Conservation (phyloP, 2,113 vertebrate species). For the Prunella himalayana region DNA sequence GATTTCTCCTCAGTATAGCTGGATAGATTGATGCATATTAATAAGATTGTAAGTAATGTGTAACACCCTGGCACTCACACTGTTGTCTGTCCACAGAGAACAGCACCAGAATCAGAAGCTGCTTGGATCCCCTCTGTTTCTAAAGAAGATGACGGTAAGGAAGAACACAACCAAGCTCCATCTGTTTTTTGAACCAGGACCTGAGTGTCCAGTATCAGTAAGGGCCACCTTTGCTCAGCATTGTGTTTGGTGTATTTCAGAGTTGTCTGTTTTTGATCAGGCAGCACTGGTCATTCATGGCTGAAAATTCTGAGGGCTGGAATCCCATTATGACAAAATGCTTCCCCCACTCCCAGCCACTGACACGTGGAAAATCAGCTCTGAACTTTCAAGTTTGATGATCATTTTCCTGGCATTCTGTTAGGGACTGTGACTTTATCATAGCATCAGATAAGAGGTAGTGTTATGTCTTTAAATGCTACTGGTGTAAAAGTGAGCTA, state of each 20-base stretch:
- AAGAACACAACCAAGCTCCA: conserved; percentile 80
- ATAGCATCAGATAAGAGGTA: neutral
- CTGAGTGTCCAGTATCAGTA: conserved; percentile 93
- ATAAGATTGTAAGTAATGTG: neutral
- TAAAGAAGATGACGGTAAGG: conserved; percentile 69
- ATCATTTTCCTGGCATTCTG: neutral
- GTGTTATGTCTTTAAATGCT: neutral
- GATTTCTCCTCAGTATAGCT: neutral
- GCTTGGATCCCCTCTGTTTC: conserved; percentile 87
- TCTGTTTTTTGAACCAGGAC: conserved; percentile 88
- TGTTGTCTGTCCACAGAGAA: conserved; percentile 69
- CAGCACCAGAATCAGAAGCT: conserved; percentile 87
- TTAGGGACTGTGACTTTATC: neutral
- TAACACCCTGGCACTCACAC: neutral
- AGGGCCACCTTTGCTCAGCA: conserved; percentile 26
- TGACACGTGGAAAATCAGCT: neutral
- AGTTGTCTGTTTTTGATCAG: neutral
- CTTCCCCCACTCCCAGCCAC: neutral
- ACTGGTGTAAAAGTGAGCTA: rapidly evolving
- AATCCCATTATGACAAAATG: neutral
- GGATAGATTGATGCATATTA: neutral
- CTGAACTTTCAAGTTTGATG: neutral
- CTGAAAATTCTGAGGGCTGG: neutral
- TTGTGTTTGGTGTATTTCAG: neutral
- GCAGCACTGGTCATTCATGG: neutral